phyloP scores from a whole-genome alignment of 2,888 invertebrate species.

The Caenorhabditis macrosperma region DNA sequence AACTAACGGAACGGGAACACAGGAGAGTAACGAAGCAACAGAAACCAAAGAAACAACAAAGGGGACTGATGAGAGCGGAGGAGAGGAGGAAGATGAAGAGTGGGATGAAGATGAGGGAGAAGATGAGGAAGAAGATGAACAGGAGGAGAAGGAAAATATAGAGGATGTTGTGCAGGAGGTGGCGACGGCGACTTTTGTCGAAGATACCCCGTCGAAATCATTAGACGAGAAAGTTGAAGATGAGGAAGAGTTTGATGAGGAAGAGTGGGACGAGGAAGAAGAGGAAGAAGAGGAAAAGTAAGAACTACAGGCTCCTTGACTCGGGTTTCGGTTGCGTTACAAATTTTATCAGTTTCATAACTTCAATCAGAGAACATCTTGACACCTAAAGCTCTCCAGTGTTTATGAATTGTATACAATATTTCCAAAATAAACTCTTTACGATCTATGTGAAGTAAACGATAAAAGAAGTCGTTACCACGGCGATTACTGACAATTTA shows the following conservation, averaged over 20 bases:
- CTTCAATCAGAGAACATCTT: too few relatives aligned
- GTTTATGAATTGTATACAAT: too few relatives aligned
- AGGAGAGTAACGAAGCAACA: constrained; percentile 9
- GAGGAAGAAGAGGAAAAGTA: constrained; percentile 19
- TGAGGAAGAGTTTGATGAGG: constrained; percentile 37
- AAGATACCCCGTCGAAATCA: constrained; percentile 22
- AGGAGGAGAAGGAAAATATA: constrained; percentile 14
- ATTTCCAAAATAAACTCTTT: too few relatives aligned
- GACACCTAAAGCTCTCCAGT: too few relatives aligned
- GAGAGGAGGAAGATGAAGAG: constrained; percentile 25
- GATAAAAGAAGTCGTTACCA: too few relatives aligned
- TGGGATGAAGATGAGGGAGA: constrained; percentile 32
- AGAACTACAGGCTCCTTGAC: neutral
- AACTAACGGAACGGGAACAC: constrained; percentile 13
- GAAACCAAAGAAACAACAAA: neutral
- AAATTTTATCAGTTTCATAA: too few relatives aligned
- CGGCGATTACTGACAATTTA: too few relatives aligned
- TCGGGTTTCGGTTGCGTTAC: neutral
- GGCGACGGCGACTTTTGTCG: constrained; percentile 27
- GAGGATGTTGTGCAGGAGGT: constrained; percentile 18
- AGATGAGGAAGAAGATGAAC: constrained; percentile 31
- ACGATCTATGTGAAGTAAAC: too few relatives aligned
- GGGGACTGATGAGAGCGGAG: constrained; percentile 4
- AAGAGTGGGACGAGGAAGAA: constrained; percentile 41
- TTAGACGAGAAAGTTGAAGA: constrained; percentile 17